Conservation (phyloP, 2,113 vertebrate species). For the Dromaius novaehollandiae region DNA sequence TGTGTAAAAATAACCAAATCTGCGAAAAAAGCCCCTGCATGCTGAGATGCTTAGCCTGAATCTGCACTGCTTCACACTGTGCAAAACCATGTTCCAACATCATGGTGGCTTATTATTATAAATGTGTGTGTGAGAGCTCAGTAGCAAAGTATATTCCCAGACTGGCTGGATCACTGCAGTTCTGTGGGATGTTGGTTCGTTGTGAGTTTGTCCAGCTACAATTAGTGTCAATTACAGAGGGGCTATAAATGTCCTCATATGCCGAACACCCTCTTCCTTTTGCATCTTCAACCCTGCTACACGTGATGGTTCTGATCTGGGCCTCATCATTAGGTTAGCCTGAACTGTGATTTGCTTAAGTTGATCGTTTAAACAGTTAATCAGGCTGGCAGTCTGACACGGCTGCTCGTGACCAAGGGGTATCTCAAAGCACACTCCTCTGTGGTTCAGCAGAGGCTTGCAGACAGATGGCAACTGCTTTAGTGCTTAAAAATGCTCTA, state of each 20-base stretch:
- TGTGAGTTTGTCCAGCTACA: conserved; percentile 29
- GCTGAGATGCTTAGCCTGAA: not conserved
- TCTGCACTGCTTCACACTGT: not conserved
- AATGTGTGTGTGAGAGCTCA: conserved; percentile 6
- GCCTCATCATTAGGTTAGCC: not conserved
- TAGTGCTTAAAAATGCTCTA: not conserved
- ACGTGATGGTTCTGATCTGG: not conserved
- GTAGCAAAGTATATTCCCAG: not conserved
- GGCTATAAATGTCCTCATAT: conserved; percentile 6
- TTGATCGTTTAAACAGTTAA: not conserved
- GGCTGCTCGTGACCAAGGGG: not conserved
- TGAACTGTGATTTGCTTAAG: not conserved
- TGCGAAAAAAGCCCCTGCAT: not conserved
- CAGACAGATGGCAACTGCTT: not conserved
- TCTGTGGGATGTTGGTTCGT: not conserved
- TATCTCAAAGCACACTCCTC: not conserved
- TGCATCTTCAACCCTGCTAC: not conserved
- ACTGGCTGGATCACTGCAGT: not conserved
- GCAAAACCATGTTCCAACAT: not conserved
- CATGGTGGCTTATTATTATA: not conserved
- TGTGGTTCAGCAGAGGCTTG: not conserved
- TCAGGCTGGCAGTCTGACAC: not conserved
- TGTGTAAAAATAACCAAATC: not conserved
- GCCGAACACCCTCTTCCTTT: not conserved
- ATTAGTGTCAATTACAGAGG: conserved; percentile 15